These are phyloP conservation scores for Monochamus saltuarius DNA, from an alignment of 1,140 invertebrate genomes.

Conservation along the genomic window DNA sequence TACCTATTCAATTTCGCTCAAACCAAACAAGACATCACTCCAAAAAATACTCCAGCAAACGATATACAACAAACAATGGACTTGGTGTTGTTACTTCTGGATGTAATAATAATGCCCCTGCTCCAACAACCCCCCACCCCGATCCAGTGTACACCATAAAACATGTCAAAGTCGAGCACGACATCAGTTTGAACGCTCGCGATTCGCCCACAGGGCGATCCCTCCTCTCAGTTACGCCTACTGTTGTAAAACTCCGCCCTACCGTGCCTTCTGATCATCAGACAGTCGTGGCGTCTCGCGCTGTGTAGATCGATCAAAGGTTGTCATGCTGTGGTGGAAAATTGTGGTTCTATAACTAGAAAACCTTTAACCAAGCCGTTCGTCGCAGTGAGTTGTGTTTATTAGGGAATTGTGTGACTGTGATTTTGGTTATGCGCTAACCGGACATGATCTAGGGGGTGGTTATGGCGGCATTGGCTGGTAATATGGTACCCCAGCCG, in stretches of 20 bases:
- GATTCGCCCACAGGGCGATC: constrained; percentile 11
- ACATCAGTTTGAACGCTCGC: background rate
- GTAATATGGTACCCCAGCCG: constrained; percentile 38
- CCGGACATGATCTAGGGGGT: constrained; percentile 5
- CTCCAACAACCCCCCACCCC: constrained; percentile 31
- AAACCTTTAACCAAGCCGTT: background rate
- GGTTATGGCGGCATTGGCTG: constrained; percentile 46
- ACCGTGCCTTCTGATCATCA: constrained; percentile 34
- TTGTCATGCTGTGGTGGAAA: constrained; percentile 10
- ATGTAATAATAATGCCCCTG: constrained; percentile 5
- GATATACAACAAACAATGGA: constrained; percentile 26
- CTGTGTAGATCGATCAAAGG: constrained; percentile 42
- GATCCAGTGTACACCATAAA: constrained; percentile 1
- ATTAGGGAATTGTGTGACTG: constrained; percentile 13
- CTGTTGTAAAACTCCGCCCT: constrained; percentile 41
- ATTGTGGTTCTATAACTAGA: background rate
- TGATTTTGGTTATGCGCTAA: background rate
- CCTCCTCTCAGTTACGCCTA: constrained; percentile 5
- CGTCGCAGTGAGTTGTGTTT: constrained; percentile 9
- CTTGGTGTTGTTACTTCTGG: constrained; percentile 1
- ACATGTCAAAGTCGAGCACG: background rate
- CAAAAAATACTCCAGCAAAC: constrained; percentile 33
- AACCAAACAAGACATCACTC: constrained; percentile 43
- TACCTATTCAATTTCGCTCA: constrained; percentile 20
- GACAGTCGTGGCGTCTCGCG: constrained; percentile 45